Evolutionary conservation across 92 coral and sea anemone species (phyloP).

Genomic region (Metridium senile): DNA sequence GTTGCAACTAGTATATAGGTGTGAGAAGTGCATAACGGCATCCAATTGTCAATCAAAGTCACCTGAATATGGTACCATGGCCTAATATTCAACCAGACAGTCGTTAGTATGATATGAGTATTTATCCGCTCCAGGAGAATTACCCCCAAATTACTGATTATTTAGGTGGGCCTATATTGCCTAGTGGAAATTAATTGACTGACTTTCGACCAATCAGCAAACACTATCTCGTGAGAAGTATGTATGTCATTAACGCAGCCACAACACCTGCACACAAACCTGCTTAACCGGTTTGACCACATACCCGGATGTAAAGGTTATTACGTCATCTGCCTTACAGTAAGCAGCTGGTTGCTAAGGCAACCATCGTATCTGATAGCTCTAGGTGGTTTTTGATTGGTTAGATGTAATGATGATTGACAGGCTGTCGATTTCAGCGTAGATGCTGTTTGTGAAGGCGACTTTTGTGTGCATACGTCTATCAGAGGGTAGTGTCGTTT

Average conservation of each 20-base stretch:
- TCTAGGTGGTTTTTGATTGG: constrained; percentile 69
- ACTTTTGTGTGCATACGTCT: constrained; percentile 96
- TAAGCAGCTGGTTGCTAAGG: constrained; percentile 86
- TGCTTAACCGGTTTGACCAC: constrained; percentile 89
- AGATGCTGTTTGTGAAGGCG: constrained; percentile 78
- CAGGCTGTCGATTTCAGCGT: constrained; percentile 86
- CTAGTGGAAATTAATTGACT: constrained; percentile 79
- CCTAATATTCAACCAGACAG: constrained; percentile 1
- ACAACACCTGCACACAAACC: constrained; percentile 96
- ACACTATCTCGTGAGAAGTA: constrained; percentile 73
- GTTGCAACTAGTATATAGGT: too few species aligned
- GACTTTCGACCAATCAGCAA: constrained; percentile 77
- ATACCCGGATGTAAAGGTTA: constrained; percentile 76
- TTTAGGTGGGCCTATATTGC: constrained; percentile 77
- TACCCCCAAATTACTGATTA: constrained; percentile 71
- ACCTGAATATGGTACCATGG: constrained; percentile 7
- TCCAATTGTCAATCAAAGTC: constrained; percentile 12
- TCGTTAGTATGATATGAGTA: constrained; percentile 17
- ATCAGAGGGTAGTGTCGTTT: constrained; percentile 98
- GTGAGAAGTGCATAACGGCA: too few species aligned
- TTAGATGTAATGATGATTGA: constrained; percentile 70
- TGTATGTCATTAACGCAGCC: constrained; percentile 89
- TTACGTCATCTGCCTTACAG: constrained; percentile 88
- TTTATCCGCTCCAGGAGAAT: constrained; percentile 35
- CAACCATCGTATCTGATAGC: constrained; percentile 75